These are phyloP conservation scores for Calliopum simillimum DNA, from an alignment of 2,888 invertebrate species.

Conservation along the genomic window DNA sequence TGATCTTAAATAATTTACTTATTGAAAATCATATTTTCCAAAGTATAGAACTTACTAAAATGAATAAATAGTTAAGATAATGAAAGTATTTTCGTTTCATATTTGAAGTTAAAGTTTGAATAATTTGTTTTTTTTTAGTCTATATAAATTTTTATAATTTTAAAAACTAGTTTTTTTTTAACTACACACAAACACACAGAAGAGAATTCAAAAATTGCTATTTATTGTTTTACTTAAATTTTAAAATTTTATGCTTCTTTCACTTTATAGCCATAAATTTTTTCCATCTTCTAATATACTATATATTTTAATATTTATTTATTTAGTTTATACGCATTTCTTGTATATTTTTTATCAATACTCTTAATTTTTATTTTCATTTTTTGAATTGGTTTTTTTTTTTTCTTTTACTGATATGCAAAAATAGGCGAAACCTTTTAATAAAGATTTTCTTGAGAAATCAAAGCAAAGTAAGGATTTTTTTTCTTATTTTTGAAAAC, in stretches of 20 bases:
- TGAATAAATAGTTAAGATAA: neutral
- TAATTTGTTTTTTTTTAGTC: neutral
- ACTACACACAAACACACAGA: constrained; percentile 37
- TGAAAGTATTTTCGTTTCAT: no score
- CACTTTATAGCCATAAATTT: neutral
- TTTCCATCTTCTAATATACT: constrained; percentile 15
- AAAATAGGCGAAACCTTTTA: constrained; percentile 53
- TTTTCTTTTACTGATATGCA: constrained; percentile 50
- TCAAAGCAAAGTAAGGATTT: constrained; percentile 20
- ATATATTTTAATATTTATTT: constrained; percentile 15
- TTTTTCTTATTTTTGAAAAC: neutral
- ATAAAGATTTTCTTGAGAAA: constrained; percentile 47
- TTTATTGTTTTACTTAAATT: constrained; percentile 24
- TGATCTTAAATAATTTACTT: neutral
- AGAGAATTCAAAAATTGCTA: constrained; percentile 33
- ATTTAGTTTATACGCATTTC: constrained; percentile 14
- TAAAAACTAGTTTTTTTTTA: constrained; percentile 25
- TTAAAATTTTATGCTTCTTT: constrained; percentile 15
- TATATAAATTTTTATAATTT: constrained; percentile 17
- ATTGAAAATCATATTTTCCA: neutral
- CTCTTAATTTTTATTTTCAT: constrained; percentile 10
- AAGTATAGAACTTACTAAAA: neutral
- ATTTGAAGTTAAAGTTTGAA: neutral
- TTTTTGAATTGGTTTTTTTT: constrained; percentile 20
- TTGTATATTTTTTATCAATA: constrained; percentile 14